Conservation (phyloP, 1,140 invertebrate species). For the Tyrophagus putrescentiae region DNA sequence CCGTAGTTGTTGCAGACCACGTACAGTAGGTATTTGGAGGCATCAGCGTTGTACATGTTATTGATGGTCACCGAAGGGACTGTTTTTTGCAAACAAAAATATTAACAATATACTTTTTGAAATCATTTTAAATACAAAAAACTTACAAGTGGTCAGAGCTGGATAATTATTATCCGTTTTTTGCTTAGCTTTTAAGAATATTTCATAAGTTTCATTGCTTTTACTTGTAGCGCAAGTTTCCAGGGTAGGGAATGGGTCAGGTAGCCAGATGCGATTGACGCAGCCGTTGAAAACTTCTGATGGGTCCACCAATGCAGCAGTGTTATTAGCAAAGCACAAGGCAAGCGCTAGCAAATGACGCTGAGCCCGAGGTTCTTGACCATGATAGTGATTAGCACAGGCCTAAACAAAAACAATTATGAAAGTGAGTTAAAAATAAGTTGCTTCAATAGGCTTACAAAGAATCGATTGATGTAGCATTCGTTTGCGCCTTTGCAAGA, state of each 20-base stretch:
- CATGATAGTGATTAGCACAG: slow-evolving; percentile 15
- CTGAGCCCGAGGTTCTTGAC: neutral
- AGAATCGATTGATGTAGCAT: slow-evolving; percentile 20
- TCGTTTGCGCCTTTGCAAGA: slow-evolving; percentile 13
- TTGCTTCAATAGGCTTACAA: neutral
- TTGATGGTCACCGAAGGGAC: neutral
- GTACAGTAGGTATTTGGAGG: neutral
- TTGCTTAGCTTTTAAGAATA: slow-evolving; percentile 7
- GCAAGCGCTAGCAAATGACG: slow-evolving; percentile 13
- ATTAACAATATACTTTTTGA: neutral
- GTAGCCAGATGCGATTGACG: neutral
- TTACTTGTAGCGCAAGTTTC: neutral
- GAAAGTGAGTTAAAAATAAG: neutral
- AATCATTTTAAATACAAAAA: neutral
- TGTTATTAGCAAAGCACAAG: slow-evolving; percentile 16
- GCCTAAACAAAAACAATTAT: neutral
- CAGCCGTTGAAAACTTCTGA: neutral
- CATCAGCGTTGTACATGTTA: neutral
- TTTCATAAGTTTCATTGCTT: neutral
- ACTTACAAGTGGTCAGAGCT: slow-evolving; percentile 1
- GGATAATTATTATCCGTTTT: slow-evolving; percentile 5
- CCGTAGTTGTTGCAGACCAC: neutral
- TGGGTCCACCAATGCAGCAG: neutral
- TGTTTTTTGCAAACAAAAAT: neutral
- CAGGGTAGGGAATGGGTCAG: slow-evolving; percentile 11